A percentile compares a stretch with the other conserved stretches of the same genome.
These are phyloP conservation scores for Yponomeuta malinellus DNA, from an alignment of 2,888 invertebrate species.

Conservation along the genomic window DNA sequence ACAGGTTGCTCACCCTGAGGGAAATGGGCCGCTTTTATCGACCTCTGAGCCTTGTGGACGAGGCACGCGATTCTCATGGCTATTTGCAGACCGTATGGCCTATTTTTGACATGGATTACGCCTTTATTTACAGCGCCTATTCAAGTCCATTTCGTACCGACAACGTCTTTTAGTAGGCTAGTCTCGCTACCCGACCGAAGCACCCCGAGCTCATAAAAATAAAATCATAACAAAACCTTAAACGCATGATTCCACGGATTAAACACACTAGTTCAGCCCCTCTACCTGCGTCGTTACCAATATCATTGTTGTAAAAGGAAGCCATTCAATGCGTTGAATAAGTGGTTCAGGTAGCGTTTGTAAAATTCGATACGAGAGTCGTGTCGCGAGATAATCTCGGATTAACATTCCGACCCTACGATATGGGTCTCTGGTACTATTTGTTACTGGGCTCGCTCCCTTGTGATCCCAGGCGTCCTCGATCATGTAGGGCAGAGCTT, in stretches of 20 bases:
- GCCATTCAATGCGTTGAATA: constrained; percentile 60
- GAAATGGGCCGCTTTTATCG: constrained; percentile 39
- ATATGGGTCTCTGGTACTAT: constrained; percentile 36
- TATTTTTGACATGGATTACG: neutral
- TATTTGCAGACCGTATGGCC: neutral
- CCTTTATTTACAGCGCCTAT: neutral
- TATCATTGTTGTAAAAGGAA: constrained; percentile 47
- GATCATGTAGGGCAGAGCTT: constrained; percentile 32
- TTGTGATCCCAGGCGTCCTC: neutral
- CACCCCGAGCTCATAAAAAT: constrained; percentile 17
- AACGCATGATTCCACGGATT: constrained; percentile 25
- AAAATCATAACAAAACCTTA: constrained; percentile 22
- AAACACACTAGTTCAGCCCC: constrained; percentile 28
- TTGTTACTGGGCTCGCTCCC: neutral
- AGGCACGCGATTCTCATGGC: constrained; percentile 36
- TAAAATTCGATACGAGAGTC: constrained; percentile 62
- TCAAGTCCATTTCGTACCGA: neutral
- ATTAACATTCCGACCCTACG: constrained; percentile 64
- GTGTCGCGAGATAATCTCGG: constrained; percentile 60
- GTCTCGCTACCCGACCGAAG: neutral
- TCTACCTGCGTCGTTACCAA: constrained; percentile 54
- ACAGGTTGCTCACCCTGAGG: constrained; percentile 23
- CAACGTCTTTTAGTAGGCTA: neutral
- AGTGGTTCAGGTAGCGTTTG: constrained; percentile 66
- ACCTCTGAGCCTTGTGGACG: constrained; percentile 37